phyloP scores from a whole-genome alignment of 2,113 vertebrate species.

The Lepidothrix coronata region DNA sequence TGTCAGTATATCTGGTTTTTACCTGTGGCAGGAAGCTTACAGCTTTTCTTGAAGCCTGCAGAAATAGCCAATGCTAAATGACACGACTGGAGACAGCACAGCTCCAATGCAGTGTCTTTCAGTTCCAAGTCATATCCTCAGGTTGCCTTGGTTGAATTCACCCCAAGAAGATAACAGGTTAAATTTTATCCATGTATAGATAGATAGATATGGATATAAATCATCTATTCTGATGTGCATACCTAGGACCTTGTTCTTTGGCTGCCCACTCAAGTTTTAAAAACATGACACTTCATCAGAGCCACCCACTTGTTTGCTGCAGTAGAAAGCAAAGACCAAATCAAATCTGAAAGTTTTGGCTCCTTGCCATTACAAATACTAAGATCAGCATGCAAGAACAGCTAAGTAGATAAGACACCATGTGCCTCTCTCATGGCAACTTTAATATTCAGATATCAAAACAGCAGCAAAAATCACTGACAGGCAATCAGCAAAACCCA shows the following conservation, averaged over 20 bases:
- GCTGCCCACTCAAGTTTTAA: neutral
- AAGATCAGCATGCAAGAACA: neutral
- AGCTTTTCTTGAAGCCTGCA: neutral
- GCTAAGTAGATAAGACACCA: neutral
- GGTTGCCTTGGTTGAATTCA: neutral
- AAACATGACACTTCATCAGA: neutral
- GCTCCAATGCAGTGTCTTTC: neutral
- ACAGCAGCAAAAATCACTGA: neutral
- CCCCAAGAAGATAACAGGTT: neutral
- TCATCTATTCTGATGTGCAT: neutral
- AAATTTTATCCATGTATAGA: neutral
- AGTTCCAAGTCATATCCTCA: neutral
- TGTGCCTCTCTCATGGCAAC: neutral
- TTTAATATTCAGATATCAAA: constrained; percentile 10
- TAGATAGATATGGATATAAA: neutral
- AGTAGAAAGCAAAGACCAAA: neutral
- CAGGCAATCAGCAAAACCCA: neutral
- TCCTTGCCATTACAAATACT: neutral
- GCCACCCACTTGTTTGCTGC: neutral
- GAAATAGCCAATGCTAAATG: neutral
- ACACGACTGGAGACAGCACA: neutral
- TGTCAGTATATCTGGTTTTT: neutral
- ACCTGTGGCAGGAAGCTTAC: neutral
- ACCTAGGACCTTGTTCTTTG: neutral
- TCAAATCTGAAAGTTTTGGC: neutral